Evolutionary conservation across 2,113 vertebrate species (phyloP), one percentile per base, ranked within the genome.

Genomic region (Dermatemys mawii): DNA sequence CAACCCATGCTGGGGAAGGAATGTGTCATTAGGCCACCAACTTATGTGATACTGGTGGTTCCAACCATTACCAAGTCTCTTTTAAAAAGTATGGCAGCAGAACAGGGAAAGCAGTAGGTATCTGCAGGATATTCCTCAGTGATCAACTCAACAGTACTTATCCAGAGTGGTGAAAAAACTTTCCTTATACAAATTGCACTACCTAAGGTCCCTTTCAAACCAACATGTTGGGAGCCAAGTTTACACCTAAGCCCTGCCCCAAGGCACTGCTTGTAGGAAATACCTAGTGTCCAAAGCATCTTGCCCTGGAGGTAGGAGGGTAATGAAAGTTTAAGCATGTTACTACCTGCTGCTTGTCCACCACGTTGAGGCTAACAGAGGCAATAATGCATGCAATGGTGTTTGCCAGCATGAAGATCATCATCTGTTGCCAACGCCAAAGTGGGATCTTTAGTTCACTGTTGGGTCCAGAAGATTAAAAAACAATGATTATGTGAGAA

Each of bases 321-420:
- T 44, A 44, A 41, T 75, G 70, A 26, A 75, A 75, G 70, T 46
- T 6, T 46, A 76, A 51, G n/a, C 49, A n/a, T 51, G 49, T 32
- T 48, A 93, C 87, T 93, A 98, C 98, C 98, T 98, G 98, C 97
- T 97, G 97, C 82, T 94, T 97, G 95, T 99, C 99, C 26, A 98
- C 98, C 4, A 98, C 10, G 5, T 98, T 99, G 84, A 99, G 98
- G 92, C 97, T 54, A 46, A 98, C 8, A 0, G 98, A 98, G n/a
- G 97, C 97, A 83, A 98, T 22, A 46, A 99, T 97, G 89, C 98
- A 98, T 55, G 97, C 32, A 22, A 98, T 46, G 51, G 98, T 98
- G 94, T 99, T 99, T 54, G 97, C 98, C 97, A 99, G 86, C 98
- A 99, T 98, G 88, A 99, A 99, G 95, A 98, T 97, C 98, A 98